Base-by-base conservation (phyloP, 2,888 invertebrate genomes). In the Caenorhabditis afra region DNA sequence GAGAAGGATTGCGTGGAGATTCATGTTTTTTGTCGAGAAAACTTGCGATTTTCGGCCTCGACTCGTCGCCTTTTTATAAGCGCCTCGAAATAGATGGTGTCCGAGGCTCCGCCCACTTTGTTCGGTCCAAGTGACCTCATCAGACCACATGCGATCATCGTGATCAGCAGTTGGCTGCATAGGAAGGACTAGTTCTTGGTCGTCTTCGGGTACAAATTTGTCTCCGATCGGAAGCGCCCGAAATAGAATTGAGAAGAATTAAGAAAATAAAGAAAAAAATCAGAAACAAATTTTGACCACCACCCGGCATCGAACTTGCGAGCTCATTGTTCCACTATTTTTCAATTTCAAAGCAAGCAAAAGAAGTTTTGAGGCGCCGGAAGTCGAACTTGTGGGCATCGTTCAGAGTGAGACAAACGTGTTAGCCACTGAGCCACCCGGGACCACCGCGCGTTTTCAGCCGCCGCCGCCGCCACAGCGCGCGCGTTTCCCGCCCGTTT, bases 111-210 rank as follows among this genome's bases (percentile, higher is more conserved):
- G 47, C 62, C 71, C 71, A 18, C 29, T 49, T 29, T 50, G 4
- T 20, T 23, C 29, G 59, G 47, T 62, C 71, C 22, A 47, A 71
- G 39, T 71, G 71, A 71, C 70, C 70, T 70, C 70, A 70, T 57
- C 23, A 55, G 71, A 64, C 64, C 71, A 71, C 47, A 70, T 70
- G 70, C 70, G 70, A 62, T 70, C 61, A 62, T 39, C 37, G 62
- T 71, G 70, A 71, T 70, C 44, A 29, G n/a, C n/a, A n/a, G 29
- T 29, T 29, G 4, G 29, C 29, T n/a, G 29, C 29, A 29, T 29
- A 29, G 4, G 29, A 20, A 53, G 35, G 59, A 70, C 68, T 61
- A 71, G 70, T 71, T 71, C 62, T 55, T 71, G 55, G 55, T 62
- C 62, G 18, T 7, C 23, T 29, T 23, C 37, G 39, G 53, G 22